These are phyloP conservation scores for Ophthalmolycus amberensis DNA, from an alignment of 2,113 vertebrate genomes.

Conservation along the genomic window DNA sequence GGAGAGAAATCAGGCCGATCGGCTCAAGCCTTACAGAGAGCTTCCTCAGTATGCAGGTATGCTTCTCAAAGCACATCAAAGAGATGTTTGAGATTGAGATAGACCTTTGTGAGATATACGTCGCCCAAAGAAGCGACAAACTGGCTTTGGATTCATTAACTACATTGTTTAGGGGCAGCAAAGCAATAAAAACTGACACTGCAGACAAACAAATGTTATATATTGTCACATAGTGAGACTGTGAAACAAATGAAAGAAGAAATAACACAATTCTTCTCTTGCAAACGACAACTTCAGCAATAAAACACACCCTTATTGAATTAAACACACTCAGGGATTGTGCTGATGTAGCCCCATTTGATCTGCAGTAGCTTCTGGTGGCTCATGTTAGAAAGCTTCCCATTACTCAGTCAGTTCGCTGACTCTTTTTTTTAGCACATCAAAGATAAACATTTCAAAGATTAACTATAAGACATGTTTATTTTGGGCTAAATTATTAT, in stretches of 20 bases:
- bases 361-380: not conserved
- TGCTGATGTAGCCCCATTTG: not conserved
- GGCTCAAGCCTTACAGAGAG: slow-evolving; percentile 48
- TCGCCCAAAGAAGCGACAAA: slow-evolving; percentile 43
- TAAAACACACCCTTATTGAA: not conserved
- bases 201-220: slow-evolving; percentile 50
- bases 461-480: not conserved
- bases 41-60: slow-evolving; percentile 69
- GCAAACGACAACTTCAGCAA: not conserved
- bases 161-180: slow-evolving; percentile 31
- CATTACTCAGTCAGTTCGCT: not conserved
- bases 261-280: not conserved
- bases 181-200: slow-evolving; percentile 7
- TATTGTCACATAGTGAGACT: not conserved
- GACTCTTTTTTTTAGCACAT: not conserved
- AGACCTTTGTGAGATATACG: slow-evolving; percentile 45
- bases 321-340: not conserved
- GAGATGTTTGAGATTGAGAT: slow-evolving; percentile 71
- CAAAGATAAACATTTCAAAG: not conserved
- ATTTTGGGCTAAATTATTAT: not conserved
- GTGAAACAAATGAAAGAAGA: not conserved
- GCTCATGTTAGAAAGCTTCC: not conserved
- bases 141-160: slow-evolving; percentile 40
- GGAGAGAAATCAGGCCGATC: slow-evolving; percentile 54
- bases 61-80: slow-evolving; percentile 71